Conservation (phyloP, 2,888 invertebrate genomes). For the Podotricha telesiphe region DNA sequence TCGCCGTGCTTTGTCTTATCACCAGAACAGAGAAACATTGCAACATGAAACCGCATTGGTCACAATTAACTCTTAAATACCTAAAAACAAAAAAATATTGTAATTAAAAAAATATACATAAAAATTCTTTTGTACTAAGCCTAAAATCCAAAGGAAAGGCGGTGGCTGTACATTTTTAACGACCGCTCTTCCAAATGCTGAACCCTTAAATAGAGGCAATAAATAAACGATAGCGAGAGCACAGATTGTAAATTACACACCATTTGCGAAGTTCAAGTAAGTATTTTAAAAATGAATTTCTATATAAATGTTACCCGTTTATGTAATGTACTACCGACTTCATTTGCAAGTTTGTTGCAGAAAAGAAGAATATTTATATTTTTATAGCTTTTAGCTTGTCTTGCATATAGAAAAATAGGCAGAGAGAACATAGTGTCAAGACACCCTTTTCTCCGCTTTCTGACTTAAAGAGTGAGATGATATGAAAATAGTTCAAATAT, state of each 20-base stretch:
- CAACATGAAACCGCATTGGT: too few relatives aligned
- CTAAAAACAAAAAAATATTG: too few relatives aligned
- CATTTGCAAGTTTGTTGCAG: background rate
- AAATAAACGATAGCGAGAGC: slow-evolving; percentile 39
- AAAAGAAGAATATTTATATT: background rate
- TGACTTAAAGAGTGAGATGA: too few relatives aligned
- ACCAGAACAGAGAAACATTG: too few relatives aligned
- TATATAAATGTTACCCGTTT: slow-evolving; percentile 22
- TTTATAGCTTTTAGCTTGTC: background rate
- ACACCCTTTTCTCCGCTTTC: too few relatives aligned
- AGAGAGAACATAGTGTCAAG: too few relatives aligned
- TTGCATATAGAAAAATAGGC: too few relatives aligned
- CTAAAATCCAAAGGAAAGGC: slow-evolving; percentile 22
- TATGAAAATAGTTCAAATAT: too few relatives aligned
- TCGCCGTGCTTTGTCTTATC: too few relatives aligned
- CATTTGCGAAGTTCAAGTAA: slow-evolving; percentile 39
- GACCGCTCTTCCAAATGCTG: slow-evolving; percentile 27
- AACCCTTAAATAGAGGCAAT: slow-evolving; percentile 37
- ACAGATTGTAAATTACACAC: slow-evolving; percentile 39
- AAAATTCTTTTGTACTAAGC: background rate
- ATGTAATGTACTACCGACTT: slow-evolving; percentile 13
- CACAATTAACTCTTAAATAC: too few relatives aligned
- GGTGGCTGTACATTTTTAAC: slow-evolving; percentile 37
- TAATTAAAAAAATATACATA: background rate
- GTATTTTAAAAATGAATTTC: slow-evolving; percentile 29